A percentile compares a stretch with the other conserved stretches of the same genome.
phyloP scores from a whole-genome alignment of 2,888 invertebrate species.

The Gryllus longicercus region DNA sequence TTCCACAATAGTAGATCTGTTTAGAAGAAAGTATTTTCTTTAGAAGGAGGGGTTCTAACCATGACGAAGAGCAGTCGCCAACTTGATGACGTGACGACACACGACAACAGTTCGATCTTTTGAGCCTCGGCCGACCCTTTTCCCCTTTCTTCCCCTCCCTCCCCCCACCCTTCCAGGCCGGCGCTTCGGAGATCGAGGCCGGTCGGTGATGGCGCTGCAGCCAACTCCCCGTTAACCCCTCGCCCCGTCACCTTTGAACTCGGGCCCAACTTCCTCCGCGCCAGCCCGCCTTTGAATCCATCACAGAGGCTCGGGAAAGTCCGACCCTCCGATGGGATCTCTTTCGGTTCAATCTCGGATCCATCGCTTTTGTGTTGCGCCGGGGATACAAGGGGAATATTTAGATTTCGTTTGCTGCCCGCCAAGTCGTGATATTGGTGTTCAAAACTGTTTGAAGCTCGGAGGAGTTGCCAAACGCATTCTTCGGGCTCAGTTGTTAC shows the following conservation, averaged over 20 bases:
- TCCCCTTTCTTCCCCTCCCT: too few relatives aligned
- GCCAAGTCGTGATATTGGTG: not conserved
- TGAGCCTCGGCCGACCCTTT: too few relatives aligned
- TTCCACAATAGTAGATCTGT: too few relatives aligned
- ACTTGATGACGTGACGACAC: too few relatives aligned
- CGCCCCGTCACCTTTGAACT: not conserved
- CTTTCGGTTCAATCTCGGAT: not conserved
- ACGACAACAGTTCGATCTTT: too few relatives aligned
- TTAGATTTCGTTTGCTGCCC: slow-evolving; percentile 4
- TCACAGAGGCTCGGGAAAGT: not conserved
- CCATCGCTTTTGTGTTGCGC: slow-evolving; percentile 1
- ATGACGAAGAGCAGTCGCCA: too few relatives aligned
- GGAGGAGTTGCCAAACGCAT: not conserved
- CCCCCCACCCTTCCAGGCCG: too few relatives aligned
- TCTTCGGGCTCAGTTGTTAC: not conserved
- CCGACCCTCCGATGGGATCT: not conserved
- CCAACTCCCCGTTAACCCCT: not conserved
- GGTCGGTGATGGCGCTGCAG: too few relatives aligned
- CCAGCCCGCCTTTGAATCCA: not conserved
- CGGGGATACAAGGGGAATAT: not conserved
- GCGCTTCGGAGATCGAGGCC: too few relatives aligned
- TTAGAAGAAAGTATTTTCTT: too few relatives aligned
- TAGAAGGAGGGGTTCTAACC: too few relatives aligned
- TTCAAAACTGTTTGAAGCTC: not conserved
- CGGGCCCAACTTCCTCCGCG: not conserved